Evolutionary conservation across 2,888 invertebrate species (phyloP).

Genomic region (Gastrophysa polygoni): DNA sequence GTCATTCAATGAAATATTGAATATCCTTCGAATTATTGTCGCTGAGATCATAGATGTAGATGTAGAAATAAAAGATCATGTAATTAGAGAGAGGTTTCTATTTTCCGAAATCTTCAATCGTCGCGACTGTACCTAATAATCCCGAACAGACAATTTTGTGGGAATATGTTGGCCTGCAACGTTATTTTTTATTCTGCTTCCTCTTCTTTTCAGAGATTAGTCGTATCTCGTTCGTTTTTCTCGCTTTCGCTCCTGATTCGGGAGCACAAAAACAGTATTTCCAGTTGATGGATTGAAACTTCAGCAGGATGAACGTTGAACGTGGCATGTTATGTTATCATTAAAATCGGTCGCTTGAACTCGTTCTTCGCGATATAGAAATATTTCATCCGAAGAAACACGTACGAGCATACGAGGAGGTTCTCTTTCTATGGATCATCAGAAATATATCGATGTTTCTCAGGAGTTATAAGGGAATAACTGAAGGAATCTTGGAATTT

Average conservation of each 20-base stretch:
- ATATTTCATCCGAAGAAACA: slow-evolving; percentile 4
- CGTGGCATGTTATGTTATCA: slow-evolving; percentile 18
- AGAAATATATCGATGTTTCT: background rate
- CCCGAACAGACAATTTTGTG: background rate
- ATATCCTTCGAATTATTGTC: too few species aligned
- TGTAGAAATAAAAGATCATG: too few species aligned
- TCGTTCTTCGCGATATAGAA: slow-evolving; percentile 2
- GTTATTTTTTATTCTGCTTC: slow-evolving; percentile 8
- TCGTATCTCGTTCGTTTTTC: slow-evolving; percentile 9
- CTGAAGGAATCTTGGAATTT: too few species aligned
- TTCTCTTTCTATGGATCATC: background rate
- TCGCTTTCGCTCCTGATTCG: slow-evolving; percentile 8
- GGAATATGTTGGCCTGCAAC: slow-evolving; percentile 1
- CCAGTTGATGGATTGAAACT: slow-evolving; percentile 17
- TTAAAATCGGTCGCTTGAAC: slow-evolving; percentile 13
- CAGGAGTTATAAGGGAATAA: too few species aligned
- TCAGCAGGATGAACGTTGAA: slow-evolving; percentile 13
- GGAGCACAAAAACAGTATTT: slow-evolving; percentile 12
- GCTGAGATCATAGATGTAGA: too few species aligned
- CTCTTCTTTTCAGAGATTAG: slow-evolving; percentile 9
- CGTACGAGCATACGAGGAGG: slow-evolving; percentile 3
- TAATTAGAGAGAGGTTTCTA: too few species aligned
- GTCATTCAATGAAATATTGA: too few species aligned
- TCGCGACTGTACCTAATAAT: background rate
- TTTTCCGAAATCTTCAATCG: too few species aligned